Evolutionary conservation across 1,140 invertebrate species (phyloP), one percentile per base, ranked within the genome.

Genomic region (Wasmannia auropunctata): DNA sequence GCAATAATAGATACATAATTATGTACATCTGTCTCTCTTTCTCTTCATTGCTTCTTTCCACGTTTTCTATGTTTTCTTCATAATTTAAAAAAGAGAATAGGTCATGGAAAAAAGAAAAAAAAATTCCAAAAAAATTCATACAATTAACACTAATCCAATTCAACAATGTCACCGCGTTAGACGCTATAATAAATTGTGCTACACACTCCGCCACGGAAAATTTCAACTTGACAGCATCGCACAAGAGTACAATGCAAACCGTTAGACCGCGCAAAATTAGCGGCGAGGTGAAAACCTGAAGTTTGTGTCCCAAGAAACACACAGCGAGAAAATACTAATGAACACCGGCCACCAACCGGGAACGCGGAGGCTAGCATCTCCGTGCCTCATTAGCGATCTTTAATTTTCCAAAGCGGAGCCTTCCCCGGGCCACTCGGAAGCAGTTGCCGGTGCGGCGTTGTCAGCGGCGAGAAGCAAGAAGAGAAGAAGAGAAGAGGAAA

Each of bases 361-460:
- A 80, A 58, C 60, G 60, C 40, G 74, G n/a, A n/a, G 31, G 28
- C 28, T 22, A 37, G 60, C 74, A 56, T 86, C 54, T 58, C 75
- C 56, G 77, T 75, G 87, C 54, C 86, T 90, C 88, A 90, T 90
- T 90, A 90, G 89, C 58, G 86, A 90, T 86, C 90, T 90, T 90
- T 90, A 90, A 90, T 90, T 90, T 90, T 90, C 86, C 88, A 83
- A 88, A 90, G 86, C 86, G 89, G n/a, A 86, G 83, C 43, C 72
- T 63, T 58, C 60, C n/a, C 49, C 84, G 69, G 56, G 49, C 43
- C 46, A 75, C 28, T 84, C 88, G 88, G 75, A 87, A 90, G 70
- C 75, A 63, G 51, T 70, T 69, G 25, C 74, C 84, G 84, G n/a
- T 69, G 75, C 65, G 37, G 63, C 72, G 77, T 86, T 84, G 86